Base-by-base conservation (phyloP, 1,140 invertebrate genomes). In the Brachionus rotundiformis region DNA sequence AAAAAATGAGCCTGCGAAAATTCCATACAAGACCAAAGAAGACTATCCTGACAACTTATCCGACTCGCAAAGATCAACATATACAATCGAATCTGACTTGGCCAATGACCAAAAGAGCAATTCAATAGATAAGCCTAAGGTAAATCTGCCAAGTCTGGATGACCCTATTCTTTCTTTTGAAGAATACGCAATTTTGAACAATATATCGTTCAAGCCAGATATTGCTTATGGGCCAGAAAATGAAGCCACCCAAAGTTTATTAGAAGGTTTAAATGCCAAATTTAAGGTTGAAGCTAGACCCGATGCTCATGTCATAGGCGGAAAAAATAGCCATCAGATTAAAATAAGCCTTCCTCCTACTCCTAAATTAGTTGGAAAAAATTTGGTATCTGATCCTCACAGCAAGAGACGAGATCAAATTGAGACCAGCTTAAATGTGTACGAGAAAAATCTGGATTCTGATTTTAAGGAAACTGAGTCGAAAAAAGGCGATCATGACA, bases 141-240 rank as follows among this genome's bases (percentile, higher is more conserved):
- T 73, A 25, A 73, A 73, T 44, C 25, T 73, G 25, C 68, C 68
- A 73, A 44, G 36, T 73, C n/a, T 73, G 13, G 39, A 73, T 31
- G 68, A 73, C 44, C 68, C 68, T 44, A 73, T 73, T 44, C 41
- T 73, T 44, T 73, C 68, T 19, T 73, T 44, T 73, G 68, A 73
- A 44, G 68, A 73, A 25, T 73, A 73, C 10, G 39, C 33, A 25
- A 73, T 73, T 23, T 44, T 73, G 13, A 73, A 73, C 41, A 44
- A 73, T 73, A 73, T 73, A 2, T 36, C 63, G 3, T 36, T 33
- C 1, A 73, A 73, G 44, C 33, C 68, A 19, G 68, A 73, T 29
- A 25, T 19, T 44, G 19, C 36, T 11, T 73, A 73, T 19, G 19
- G 19, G 27, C 41, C 31, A 16, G 61, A 63, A 16, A 63, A 63